Conservation (phyloP, 23 tunicate genomes). For the Phallusia fumigata region DNA sequence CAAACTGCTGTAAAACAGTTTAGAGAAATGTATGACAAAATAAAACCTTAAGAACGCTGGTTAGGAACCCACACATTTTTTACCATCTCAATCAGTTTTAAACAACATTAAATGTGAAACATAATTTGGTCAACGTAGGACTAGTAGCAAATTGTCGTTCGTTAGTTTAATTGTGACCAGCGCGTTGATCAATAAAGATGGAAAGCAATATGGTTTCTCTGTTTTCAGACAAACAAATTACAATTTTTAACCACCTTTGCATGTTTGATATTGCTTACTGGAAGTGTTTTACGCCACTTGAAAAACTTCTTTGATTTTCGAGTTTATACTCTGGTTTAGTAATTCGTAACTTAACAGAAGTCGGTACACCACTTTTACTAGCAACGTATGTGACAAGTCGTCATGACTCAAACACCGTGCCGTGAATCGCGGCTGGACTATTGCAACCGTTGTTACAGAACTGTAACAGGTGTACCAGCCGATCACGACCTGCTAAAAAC, state of each 20-base stretch:
- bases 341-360: too few relatives aligned
- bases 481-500: slow-evolving; percentile 17
- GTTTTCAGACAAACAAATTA: not conserved
- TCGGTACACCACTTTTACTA: too few relatives aligned
- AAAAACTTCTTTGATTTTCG: not conserved
- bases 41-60: not conserved
- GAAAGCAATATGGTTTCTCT: not conserved
- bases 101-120: not conserved
- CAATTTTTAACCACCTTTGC: not conserved
- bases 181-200: not conserved
- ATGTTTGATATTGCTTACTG: not conserved
- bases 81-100: not conserved
- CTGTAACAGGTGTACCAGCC: slow-evolving; percentile 10
- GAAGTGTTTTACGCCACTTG: not conserved
- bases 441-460: slow-evolving; percentile 27
- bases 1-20: not conserved
- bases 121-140: not conserved
- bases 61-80: not conserved
- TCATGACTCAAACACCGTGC: not conserved
- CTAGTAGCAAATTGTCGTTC: not conserved
- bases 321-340: not conserved
- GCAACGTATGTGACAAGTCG: too few relatives aligned
- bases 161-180: not conserved
- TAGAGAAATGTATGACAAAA: not conserved
- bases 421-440: slow-evolving; percentile 13